A percentile compares a stretch with the other conserved stretches of the same genome.
These are phyloP conservation scores for Drosophila yakuba DNA, from an alignment of 1,140 invertebrate species.

Conservation along the genomic window DNA sequence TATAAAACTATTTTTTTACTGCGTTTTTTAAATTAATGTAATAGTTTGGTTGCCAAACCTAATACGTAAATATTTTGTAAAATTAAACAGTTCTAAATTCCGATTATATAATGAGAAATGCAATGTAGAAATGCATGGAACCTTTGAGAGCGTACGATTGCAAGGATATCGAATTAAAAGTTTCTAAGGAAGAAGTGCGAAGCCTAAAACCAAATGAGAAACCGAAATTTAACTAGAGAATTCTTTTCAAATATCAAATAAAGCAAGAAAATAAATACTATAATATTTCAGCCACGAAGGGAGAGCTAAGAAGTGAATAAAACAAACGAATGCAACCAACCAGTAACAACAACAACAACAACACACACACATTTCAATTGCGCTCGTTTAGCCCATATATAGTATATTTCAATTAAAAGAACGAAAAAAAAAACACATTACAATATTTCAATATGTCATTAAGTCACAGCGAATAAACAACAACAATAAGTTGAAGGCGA, in stretches of 20 bases:
- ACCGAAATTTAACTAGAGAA: constrained; percentile 71
- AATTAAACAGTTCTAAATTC: neutral
- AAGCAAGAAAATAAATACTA: constrained; percentile 61
- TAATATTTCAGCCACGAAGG: constrained; percentile 54
- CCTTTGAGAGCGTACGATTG: constrained; percentile 9
- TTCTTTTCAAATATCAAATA: constrained; percentile 82
- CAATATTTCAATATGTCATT: constrained; percentile 61
- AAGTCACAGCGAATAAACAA: constrained; percentile 68
- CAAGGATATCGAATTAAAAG: constrained; percentile 26
- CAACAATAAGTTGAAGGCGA: constrained; percentile 65
- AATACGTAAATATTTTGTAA: neutral
- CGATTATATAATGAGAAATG: no score
- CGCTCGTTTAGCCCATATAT: constrained; percentile 51
- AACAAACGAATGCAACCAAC: constrained; percentile 24
- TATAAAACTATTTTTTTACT: no score
- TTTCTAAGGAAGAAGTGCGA: constrained; percentile 18
- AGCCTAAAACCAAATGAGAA: constrained; percentile 39
- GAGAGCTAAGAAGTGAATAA: constrained; percentile 26
- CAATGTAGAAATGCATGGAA: no score
- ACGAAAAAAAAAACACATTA: constrained; percentile 36
- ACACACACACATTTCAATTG: constrained; percentile 39
- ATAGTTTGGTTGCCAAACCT: neutral
- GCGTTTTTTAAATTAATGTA: neutral
- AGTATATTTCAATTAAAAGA: constrained; percentile 60
- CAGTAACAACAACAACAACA: constrained; percentile 49